Percentiles rank a stretch among this genome's conserved stretches.
phyloP scores from a whole-genome alignment of 2,113 vertebrate species.

The Tyto alba region DNA sequence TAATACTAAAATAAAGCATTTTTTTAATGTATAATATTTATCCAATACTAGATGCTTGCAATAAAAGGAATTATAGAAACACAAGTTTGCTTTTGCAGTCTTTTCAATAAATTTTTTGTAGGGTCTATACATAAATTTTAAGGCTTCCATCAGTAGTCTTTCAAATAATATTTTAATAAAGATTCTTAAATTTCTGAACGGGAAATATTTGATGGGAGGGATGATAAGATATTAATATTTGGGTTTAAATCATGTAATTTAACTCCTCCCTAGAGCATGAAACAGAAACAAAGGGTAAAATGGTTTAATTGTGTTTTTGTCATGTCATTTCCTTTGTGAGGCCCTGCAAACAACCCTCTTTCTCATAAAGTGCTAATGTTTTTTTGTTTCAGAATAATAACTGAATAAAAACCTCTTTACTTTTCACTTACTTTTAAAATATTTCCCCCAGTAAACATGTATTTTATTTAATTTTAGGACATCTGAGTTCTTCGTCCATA shows the following conservation, averaged over 20 bases:
- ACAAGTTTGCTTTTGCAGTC: neutral
- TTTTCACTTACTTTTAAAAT: neutral
- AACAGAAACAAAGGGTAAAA: neutral
- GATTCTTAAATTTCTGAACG: neutral
- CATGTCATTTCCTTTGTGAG: neutral
- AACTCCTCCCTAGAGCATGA: neutral
- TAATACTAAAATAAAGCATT: neutral
- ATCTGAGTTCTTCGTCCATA: slow-evolving; percentile 91
- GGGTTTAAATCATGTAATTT: neutral
- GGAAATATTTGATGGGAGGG: neutral
- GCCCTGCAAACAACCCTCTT: neutral
- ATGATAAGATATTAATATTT: neutral
- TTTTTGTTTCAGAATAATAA: neutral
- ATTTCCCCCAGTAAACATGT: neutral
- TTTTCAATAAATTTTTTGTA: neutral
- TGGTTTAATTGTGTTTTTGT: neutral
- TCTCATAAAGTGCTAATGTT: neutral
- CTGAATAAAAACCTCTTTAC: neutral
- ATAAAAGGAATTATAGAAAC: neutral
- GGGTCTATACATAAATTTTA: neutral
- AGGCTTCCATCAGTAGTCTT: neutral
- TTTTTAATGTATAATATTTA: neutral
- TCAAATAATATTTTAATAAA: neutral
- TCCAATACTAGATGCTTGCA: neutral
- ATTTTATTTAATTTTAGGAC: slow-evolving; percentile 75